These are phyloP conservation scores for Laspeyria flexula DNA, from an alignment of 2,888 invertebrate genomes.

Conservation along the genomic window DNA sequence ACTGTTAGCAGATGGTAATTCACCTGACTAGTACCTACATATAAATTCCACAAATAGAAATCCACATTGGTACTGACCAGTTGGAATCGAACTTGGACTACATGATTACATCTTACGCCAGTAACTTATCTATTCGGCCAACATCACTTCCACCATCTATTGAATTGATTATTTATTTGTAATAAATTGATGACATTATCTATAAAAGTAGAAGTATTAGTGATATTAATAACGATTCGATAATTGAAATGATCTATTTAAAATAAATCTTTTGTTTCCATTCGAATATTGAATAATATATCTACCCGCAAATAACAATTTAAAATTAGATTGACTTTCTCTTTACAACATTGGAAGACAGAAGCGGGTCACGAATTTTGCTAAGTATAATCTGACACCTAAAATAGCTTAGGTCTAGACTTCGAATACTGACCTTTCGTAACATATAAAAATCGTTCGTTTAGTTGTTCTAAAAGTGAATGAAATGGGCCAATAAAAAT, in stretches of 20 bases:
- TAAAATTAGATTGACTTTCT: not conserved
- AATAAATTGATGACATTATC: too few relatives aligned
- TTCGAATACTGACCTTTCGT: conserved; percentile 28
- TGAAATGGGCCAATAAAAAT: conserved; percentile 62
- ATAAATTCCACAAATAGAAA: too few relatives aligned
- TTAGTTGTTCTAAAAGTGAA: conserved; percentile 50
- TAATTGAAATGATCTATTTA: not conserved
- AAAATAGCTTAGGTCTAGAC: conserved; percentile 30
- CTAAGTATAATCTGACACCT: conserved; percentile 8
- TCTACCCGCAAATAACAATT: not conserved
- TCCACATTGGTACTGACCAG: too few relatives aligned
- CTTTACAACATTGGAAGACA: not conserved
- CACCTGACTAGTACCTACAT: too few relatives aligned
- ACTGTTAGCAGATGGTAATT: too few relatives aligned
- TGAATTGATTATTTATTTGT: too few relatives aligned
- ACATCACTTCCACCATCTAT: too few relatives aligned
- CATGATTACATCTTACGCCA: too few relatives aligned
- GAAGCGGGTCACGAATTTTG: conserved; percentile 14
- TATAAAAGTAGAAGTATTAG: too few relatives aligned
- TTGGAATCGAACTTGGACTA: too few relatives aligned
- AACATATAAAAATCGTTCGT: conserved; percentile 45
- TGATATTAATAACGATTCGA: too few relatives aligned
- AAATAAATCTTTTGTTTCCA: not conserved
- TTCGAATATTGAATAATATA: not conserved
- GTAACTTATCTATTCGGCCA: too few relatives aligned